These are phyloP conservation scores for Sigmodon hispidus DNA, from an alignment of 2,113 vertebrate genomes.

Conservation along the genomic window DNA sequence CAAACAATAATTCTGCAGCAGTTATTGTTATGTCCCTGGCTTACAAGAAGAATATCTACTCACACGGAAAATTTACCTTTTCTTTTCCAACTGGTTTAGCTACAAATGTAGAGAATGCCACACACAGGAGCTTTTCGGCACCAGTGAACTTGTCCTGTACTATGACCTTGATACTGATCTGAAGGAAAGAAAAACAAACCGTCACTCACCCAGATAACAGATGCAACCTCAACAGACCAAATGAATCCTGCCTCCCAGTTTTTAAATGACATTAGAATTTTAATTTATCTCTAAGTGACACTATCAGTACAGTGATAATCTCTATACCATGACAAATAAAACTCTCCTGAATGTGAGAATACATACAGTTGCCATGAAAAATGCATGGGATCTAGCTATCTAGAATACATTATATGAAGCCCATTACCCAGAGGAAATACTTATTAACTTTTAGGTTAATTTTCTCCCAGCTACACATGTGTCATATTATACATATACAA, in stretches of 20 bases:
- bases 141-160: conserved; percentile 84
- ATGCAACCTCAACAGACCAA: background rate
- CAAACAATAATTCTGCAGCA: background rate
- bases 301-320: background rate
- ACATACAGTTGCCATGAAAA: background rate
- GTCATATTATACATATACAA: background rate
- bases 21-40: background rate
- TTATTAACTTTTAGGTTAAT: conserved; percentile 6
- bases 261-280: background rate
- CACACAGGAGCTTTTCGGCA: conserved; percentile 85
- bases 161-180: conserved; percentile 88
- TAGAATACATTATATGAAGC: background rate
- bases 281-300: conserved; percentile 31
- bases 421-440: background rate
- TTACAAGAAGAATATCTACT: background rate
- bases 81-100: conserved; percentile 80
- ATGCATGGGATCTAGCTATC: background rate
- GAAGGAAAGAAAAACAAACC: conserved; percentile 43
- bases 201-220: background rate
- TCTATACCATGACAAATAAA: background rate
- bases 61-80: conserved; percentile 83
- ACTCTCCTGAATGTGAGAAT: conserved; percentile 1
- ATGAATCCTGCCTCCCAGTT: conserved; percentile 13
- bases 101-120: conserved; percentile 89
- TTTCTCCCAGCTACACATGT: background rate